Percentiles rank a stretch among this genome's conserved stretches.
Conservation (phyloP, 2,113 vertebrate genomes). For the Otis tarda region DNA sequence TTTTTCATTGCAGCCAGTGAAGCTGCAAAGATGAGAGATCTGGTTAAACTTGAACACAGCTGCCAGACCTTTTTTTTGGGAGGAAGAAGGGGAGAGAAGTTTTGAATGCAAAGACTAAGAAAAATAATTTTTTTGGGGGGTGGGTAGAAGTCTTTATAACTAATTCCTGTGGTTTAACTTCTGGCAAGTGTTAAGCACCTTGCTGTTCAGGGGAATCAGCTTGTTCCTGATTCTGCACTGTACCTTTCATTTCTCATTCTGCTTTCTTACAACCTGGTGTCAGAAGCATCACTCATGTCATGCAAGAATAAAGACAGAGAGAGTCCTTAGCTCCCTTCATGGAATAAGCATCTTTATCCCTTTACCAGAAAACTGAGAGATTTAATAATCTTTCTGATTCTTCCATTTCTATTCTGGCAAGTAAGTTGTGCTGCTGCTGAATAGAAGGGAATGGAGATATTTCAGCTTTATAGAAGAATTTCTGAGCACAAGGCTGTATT, state of each 20-base stretch:
- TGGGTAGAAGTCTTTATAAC: neutral
- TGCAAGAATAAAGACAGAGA: neutral
- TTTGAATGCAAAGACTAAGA: neutral
- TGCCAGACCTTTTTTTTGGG: neutral
- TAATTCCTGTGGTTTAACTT: neutral
- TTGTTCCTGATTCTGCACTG: neutral
- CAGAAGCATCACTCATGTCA: slow-evolving; percentile 31
- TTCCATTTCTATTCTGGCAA: slow-evolving; percentile 1
- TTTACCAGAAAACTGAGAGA: neutral
- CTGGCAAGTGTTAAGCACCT: neutral
- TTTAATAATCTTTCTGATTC: slow-evolving; percentile 13
- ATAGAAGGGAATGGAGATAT: neutral
- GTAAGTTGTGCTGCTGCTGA: neutral
- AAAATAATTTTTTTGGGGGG: neutral
- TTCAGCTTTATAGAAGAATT: neutral
- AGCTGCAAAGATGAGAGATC: neutral
- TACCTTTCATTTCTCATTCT: slow-evolving; percentile 31
- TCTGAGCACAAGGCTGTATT: neutral
- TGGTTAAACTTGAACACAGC: slow-evolving; percentile 12
- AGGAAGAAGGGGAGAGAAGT: neutral
- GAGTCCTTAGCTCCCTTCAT: neutral
- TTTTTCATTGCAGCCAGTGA: slow-evolving; percentile 9
- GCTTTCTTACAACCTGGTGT: neutral
- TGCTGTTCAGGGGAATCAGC: neutral
- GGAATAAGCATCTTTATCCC: neutral